Percentiles rank a stretch among this genome's conserved stretches.
phyloP scores from a whole-genome alignment of 2,888 invertebrate species.

The Coenonympha arcania region DNA sequence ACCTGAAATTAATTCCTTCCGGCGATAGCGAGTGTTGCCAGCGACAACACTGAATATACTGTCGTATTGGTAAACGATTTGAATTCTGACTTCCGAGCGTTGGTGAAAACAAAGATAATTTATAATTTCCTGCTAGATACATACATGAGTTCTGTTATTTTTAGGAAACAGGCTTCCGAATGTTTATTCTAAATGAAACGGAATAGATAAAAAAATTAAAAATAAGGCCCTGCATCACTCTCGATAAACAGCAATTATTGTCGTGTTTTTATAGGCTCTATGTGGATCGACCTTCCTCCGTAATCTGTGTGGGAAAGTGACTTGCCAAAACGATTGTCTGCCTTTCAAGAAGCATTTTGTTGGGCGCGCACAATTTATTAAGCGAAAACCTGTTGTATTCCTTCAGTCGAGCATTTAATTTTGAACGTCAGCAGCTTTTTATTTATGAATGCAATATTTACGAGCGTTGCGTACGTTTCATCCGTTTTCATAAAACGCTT shows the following conservation, averaged over 20 bases:
- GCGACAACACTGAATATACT: background rate
- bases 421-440: background rate
- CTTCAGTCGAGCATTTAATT: background rate
- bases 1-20: constrained; percentile 32
- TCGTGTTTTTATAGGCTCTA: constrained; percentile 30
- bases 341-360: constrained; percentile 25
- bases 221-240: constrained; percentile 1
- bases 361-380: background rate
- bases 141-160: constrained; percentile 18
- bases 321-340: constrained; percentile 39
- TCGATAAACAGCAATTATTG: constrained; percentile 21
- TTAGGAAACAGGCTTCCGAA: constrained; percentile 6
- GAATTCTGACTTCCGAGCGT: too few species aligned
- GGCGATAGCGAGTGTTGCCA: constrained; percentile 25
- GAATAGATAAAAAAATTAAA: constrained; percentile 13
- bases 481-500: too few species aligned
- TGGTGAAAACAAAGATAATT: constrained; percentile 25
- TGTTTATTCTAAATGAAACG: constrained; percentile 21
- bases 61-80: constrained; percentile 17
- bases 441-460: background rate
- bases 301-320: constrained; percentile 51
- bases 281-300: constrained; percentile 28
- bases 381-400: background rate
- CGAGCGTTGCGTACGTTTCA: background rate
- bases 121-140: constrained; percentile 25